A percentile compares a stretch with the other conserved stretches of the same genome.
Conservation (phyloP, 2,888 invertebrate species). For the Dugesia japonica region DNA sequence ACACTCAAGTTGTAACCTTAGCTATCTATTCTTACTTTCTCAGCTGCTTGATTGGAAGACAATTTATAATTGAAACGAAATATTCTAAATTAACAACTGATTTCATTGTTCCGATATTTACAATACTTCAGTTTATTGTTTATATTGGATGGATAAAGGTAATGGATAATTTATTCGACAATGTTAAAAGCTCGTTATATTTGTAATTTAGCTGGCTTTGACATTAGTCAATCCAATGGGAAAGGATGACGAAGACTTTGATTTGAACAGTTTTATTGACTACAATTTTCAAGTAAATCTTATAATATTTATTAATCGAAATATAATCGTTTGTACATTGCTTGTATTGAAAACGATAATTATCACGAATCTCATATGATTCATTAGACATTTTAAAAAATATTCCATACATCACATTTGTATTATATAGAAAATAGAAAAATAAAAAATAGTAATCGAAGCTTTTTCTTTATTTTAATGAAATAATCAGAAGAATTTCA, state of each 20-base stretch:
- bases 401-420: too few relatives aligned
- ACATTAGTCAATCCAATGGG: conserved; percentile 30
- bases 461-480: too few relatives aligned
- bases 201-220: conserved; percentile 11
- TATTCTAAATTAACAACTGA: background rate
- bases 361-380: too few relatives aligned
- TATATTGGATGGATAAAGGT: conserved; percentile 30
- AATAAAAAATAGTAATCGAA: too few relatives aligned
- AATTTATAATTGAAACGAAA: background rate
- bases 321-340: too few relatives aligned
- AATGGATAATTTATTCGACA: background rate
- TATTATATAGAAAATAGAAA: too few relatives aligned
- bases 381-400: too few relatives aligned
- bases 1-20: conserved; percentile 29
- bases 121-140: conserved; percentile 23
- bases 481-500: too few relatives aligned
- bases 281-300: conserved; percentile 21
- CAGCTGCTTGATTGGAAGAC: conserved; percentile 21
- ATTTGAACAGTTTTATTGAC: conserved; percentile 25
- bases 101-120: conserved; percentile 23
- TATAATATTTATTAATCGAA: too few relatives aligned
- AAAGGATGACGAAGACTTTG: conserved; percentile 32
- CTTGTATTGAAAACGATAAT: too few relatives aligned
- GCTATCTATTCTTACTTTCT: conserved; percentile 28
- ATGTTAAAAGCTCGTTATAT: too few relatives aligned